Evolutionary conservation across 2,888 invertebrate genomes (phyloP).

Genomic region (Trypoxylon attenuatum): DNA sequence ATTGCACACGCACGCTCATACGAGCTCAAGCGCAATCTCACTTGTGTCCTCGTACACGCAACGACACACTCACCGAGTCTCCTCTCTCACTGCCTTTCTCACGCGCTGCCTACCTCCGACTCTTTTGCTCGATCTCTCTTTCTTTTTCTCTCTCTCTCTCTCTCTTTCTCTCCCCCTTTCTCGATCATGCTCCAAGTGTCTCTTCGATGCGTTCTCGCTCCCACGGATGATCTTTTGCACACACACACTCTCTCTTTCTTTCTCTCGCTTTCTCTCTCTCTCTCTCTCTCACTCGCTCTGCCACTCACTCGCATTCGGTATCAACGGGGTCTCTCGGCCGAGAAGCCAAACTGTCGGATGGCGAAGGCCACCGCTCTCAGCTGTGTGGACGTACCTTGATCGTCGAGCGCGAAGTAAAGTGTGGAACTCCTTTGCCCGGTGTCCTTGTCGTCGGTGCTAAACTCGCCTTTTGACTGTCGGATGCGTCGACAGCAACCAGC

Average conservation of each 20-base stretch:
- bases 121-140: background rate
- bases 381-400: conserved; percentile 65
- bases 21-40: conserved; percentile 27
- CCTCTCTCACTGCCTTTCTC: conserved; percentile 12
- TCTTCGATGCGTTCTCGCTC: no score
- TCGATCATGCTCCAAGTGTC: background rate
- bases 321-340: conserved; percentile 6
- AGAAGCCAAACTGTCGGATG: conserved; percentile 44
- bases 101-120: conserved; percentile 1
- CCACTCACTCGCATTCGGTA: conserved; percentile 21
- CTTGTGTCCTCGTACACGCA: conserved; percentile 28
- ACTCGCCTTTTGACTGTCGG: conserved; percentile 49
- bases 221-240: background rate
- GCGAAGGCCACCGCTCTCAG: conserved; percentile 56
- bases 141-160: background rate
- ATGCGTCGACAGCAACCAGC: conserved; percentile 39
- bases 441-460: conserved; percentile 59
- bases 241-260: background rate
- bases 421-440: conserved; percentile 59
- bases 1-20: conserved; percentile 18
- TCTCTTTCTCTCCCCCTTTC: background rate
- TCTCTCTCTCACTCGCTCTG: conserved; percentile 8
- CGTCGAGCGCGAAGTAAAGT: conserved; percentile 63
- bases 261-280: background rate
- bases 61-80: background rate